These are phyloP conservation scores for Mobula hypostoma DNA, from an alignment of 2,113 vertebrate species.

Conservation along the genomic window DNA sequence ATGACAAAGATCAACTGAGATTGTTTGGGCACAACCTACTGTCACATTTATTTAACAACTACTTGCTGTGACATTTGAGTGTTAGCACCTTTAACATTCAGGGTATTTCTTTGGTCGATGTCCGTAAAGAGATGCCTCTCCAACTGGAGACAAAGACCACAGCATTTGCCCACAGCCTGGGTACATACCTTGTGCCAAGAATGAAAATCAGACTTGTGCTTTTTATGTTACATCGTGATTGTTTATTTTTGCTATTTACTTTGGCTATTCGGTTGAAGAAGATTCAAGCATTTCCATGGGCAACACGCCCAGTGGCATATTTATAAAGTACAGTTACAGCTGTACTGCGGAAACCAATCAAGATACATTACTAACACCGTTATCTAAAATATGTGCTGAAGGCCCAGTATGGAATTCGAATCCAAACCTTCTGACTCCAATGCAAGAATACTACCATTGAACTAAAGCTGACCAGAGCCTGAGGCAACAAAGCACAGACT, in stretches of 20 bases:
- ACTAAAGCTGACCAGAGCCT: neutral
- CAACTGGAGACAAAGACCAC: neutral
- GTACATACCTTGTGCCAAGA: neutral
- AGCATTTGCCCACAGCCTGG: neutral
- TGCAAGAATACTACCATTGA: neutral
- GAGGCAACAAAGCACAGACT: neutral
- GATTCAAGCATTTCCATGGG: no score
- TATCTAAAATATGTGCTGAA: no score
- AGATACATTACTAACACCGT: no score
- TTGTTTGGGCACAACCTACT: no score
- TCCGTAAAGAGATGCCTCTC: neutral
- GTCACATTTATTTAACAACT: neutral
- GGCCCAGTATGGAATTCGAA: no score
- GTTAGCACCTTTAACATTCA: neutral
- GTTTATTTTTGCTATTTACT: neutral
- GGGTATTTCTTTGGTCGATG: neutral
- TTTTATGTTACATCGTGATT: neutral
- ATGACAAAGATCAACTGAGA: no score
- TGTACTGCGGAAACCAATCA: no score
- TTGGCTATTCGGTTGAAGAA: no score
- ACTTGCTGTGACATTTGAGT: neutral
- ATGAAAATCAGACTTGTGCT: neutral
- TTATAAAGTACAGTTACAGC: no score
- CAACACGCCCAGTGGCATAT: no score
- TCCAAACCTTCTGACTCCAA: no score